Conservation (phyloP, 2,797 vertebrate species). For the Diplodus puntazzo region DNA sequence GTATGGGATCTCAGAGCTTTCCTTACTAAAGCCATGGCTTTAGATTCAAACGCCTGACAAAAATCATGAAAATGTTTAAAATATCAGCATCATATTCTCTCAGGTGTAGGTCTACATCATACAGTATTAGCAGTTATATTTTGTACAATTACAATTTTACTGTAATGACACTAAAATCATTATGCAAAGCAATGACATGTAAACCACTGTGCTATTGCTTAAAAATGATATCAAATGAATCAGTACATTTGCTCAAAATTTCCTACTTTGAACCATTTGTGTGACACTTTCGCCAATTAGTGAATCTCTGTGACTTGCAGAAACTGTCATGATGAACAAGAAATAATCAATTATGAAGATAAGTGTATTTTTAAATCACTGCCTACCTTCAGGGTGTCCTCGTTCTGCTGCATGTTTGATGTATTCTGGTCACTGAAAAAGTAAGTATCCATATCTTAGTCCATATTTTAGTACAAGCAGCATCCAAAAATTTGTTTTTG, state of each 20-base stretch:
- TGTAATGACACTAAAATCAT: background rate
- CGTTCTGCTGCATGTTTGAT: background rate
- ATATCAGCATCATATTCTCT: background rate
- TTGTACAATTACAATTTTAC: too few relatives aligned
- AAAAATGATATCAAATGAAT: too few relatives aligned
- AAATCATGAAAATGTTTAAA: background rate
- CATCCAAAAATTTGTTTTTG: too few relatives aligned
- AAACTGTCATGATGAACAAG: background rate
- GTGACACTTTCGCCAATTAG: background rate
- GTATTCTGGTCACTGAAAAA: background rate
- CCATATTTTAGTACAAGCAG: too few relatives aligned
- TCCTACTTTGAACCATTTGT: too few relatives aligned
- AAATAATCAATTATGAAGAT: background rate
- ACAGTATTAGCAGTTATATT: background rate
- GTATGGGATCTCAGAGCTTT: background rate
- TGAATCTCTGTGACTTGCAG: background rate
- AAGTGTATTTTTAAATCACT: background rate
- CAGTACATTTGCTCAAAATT: too few relatives aligned
- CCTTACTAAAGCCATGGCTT: background rate
- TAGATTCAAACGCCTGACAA: constrained; percentile 29
- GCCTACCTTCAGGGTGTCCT: constrained; percentile 11
- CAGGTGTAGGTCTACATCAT: background rate
- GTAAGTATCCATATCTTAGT: too few relatives aligned
- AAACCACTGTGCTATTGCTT: too few relatives aligned
- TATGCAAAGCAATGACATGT: background rate